These are phyloP conservation scores for Harpalus rufipes DNA, from an alignment of 2,888 invertebrate genomes.

Conservation along the genomic window DNA sequence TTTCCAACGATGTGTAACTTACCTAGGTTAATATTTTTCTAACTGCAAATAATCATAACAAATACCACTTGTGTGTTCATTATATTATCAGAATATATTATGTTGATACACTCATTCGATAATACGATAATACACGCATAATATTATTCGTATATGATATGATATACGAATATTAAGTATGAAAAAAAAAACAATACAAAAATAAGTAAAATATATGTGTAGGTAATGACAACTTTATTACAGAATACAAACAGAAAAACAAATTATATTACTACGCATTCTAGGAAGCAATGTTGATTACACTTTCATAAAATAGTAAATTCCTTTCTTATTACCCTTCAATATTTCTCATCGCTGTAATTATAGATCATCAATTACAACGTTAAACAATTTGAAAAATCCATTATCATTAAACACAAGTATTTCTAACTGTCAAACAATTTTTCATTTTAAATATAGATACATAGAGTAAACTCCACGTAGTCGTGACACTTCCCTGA, in stretches of 20 bases:
- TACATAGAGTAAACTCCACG: not conserved
- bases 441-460: slow-evolving; percentile 48
- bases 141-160: too few species aligned
- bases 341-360: not conserved
- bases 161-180: too few species aligned
- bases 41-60: too few species aligned
- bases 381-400: slow-evolving; percentile 20
- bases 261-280: not conserved
- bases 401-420: slow-evolving; percentile 19
- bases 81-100: too few species aligned
- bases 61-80: too few species aligned
- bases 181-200: too few species aligned
- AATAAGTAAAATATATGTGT: too few species aligned
- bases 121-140: too few species aligned
- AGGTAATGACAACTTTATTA: not conserved
- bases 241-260: not conserved
- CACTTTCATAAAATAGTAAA: not conserved
- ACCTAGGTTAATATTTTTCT: too few species aligned
- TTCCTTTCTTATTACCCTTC: not conserved
- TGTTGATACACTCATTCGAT: too few species aligned
- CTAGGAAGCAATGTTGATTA: not conserved
- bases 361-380: slow-evolving; percentile 20
- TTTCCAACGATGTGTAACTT: too few species aligned
- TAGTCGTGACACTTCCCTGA: slow-evolving; percentile 11
- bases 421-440: slow-evolving; percentile 42